Base-by-base conservation (phyloP, 2,888 invertebrate genomes). In the Protodeltote pygarga region DNA sequence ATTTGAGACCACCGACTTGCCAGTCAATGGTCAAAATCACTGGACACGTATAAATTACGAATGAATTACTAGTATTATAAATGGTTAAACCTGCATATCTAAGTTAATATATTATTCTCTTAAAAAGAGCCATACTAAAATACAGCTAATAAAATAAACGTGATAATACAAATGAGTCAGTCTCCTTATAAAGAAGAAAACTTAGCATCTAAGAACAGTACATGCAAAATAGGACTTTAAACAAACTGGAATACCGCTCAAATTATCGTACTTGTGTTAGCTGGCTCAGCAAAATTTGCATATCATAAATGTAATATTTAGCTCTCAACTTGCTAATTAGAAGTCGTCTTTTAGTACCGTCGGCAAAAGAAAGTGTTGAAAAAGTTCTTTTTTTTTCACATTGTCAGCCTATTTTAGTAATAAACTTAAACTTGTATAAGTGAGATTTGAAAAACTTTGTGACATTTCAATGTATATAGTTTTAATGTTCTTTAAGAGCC, bases 221-320 rank as follows among this genome's bases (percentile, higher is more conserved):
- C 53, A 57, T 54, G 51, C 45, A 28, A 79, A 71, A 76, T 47
- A 73, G 50, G 44, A 69, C 83, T 72, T 66, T 82, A 78, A 59
- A 2, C 1, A 13, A 23, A 45, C 25, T 3, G 3, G 2, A 29
- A 67, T 81, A 87, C 73, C 83, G 86, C 75, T 73, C 60, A 83
- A 55, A 76, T 77, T 81, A 73, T 71, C 41, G 45, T 50, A 55
- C 58, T 51, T 45, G 29, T 60, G 55, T 68, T 73, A 65, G 71
- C 66, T 74, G 65, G 62, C 73, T 79, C 71, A 75, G 79, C 68
- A 76, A 86, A 87, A 89, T 91, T 89, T 91, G 88, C 89, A 89
- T 89, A 87, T 87, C 88, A 89, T 89, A 90, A 90, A 89, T 89
- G 89, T 90, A 86, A 90, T 90, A 89, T 89, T 90, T 89, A 88